phyloP scores from a whole-genome alignment of 2,797 vertebrate species.

The Brachyrhaphis roseni region DNA sequence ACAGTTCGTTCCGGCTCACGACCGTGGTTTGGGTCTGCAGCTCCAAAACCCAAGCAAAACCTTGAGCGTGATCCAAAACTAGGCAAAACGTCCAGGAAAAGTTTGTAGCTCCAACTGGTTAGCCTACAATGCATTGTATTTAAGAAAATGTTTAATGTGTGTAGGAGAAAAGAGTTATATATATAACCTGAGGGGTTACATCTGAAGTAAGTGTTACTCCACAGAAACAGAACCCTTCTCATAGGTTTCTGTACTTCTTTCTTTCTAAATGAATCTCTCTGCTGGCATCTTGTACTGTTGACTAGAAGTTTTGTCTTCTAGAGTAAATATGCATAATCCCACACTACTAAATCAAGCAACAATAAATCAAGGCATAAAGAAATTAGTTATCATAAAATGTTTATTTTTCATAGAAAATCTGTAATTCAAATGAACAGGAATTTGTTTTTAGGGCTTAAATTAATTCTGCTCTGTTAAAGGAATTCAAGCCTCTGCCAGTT shows the following conservation, averaged over 20 bases:
- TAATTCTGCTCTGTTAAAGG: background rate
- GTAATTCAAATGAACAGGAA: slow-evolving; percentile 1
- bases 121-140: no score
- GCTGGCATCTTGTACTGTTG: background rate
- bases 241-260: background rate
- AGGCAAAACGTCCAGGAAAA: no score
- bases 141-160: no score
- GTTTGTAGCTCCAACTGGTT: no score
- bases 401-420: background rate
- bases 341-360: background rate
- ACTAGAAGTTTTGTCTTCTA: background rate
- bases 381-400: background rate
- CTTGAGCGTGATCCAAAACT: no score
- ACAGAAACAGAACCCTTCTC: background rate
- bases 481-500: background rate
- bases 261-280: background rate
- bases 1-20: no score
- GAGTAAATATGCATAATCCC: background rate
- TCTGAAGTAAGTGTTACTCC: background rate
- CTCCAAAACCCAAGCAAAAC: no score
- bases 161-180: no score
- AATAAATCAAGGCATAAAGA: background rate
- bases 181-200: no score
- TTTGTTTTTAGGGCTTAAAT: background rate
- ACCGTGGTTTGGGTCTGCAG: no score